These are phyloP conservation scores for Pseudomyrmex gracilis DNA, from an alignment of 1,140 invertebrate genomes.

Conservation along the genomic window DNA sequence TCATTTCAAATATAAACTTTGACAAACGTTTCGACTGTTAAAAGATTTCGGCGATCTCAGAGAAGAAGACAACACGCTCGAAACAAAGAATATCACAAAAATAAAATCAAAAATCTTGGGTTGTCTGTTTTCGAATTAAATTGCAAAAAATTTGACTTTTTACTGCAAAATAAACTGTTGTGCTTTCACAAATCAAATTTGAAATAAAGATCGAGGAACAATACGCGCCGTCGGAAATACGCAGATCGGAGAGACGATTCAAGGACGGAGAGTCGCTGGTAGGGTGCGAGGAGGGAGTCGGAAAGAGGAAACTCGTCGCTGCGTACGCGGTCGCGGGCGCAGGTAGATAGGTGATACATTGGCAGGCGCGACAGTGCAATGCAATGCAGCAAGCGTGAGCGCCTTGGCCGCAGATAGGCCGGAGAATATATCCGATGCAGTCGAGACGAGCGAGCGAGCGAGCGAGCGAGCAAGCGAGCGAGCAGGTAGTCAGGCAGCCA, in stretches of 20 bases:
- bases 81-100: no score
- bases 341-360: constrained; percentile 72
- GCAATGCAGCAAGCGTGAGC: constrained; percentile 60
- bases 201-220: background rate
- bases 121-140: no score
- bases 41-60: no score
- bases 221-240: background rate
- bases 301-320: constrained; percentile 53
- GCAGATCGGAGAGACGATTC: background rate
- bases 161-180: no score
- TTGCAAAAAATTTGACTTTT: no score
- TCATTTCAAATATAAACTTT: no score
- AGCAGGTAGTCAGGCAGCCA: constrained; percentile 52
- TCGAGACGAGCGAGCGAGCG: constrained; percentile 52
- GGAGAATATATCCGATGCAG: constrained; percentile 58
- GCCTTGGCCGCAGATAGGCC: constrained; percentile 67
- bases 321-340: constrained; percentile 56
- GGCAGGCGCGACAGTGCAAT: constrained; percentile 54
- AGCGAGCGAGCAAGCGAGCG: constrained; percentile 47
- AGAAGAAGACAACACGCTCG: no score
- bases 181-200: background rate
- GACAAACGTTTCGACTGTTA: no score
- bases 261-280: background rate
- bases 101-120: no score
- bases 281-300: background rate